Percentiles rank a stretch among this genome's conserved stretches.
Conservation (phyloP, 1,140 invertebrate species). For the Ips typographus region DNA sequence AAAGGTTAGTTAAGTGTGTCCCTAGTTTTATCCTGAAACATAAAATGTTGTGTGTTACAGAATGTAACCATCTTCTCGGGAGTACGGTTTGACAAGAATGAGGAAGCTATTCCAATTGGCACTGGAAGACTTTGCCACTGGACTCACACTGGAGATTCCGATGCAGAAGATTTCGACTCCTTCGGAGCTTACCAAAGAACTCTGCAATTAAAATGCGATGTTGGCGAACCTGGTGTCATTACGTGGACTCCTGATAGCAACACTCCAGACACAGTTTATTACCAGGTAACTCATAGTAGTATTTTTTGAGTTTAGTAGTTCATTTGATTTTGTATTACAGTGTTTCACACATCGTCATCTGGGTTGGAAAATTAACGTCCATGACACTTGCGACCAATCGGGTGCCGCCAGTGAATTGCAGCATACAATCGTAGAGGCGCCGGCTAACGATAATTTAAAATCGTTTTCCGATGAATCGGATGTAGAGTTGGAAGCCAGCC, state of each 20-base stretch:
- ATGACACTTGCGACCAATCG: conserved; percentile 72
- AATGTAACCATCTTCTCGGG: conserved; percentile 81
- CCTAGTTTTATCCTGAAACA: neutral
- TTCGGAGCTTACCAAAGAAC: conserved; percentile 89
- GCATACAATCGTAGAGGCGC: conserved; percentile 51
- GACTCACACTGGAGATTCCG: conserved; percentile 71
- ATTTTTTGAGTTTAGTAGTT: neutral
- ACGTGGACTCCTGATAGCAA: conserved; percentile 84
- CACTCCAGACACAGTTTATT: conserved; percentile 90
- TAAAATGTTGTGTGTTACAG: conserved; percentile 54
- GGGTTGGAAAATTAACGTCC: conserved; percentile 93
- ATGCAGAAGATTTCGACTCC: conserved; percentile 77
- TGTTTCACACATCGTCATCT: conserved; percentile 90
- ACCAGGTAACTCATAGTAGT: conserved; percentile 65
- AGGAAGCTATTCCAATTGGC: conserved; percentile 69
- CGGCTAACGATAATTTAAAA: conserved; percentile 40
- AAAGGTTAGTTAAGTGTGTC: conserved; percentile 58
- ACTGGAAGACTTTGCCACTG: conserved; percentile 83
- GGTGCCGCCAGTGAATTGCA: conserved; percentile 61
- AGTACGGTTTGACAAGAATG: conserved; percentile 64
- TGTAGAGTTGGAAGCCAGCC: conserved; percentile 59
- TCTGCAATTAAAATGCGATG: conserved; percentile 77
- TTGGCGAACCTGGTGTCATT: conserved; percentile 80
- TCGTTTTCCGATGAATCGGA: conserved; percentile 46
- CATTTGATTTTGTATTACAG: conserved; percentile 53